Conservation (phyloP, 2,888 invertebrate genomes). For the Temnothorax unifasciatus region DNA sequence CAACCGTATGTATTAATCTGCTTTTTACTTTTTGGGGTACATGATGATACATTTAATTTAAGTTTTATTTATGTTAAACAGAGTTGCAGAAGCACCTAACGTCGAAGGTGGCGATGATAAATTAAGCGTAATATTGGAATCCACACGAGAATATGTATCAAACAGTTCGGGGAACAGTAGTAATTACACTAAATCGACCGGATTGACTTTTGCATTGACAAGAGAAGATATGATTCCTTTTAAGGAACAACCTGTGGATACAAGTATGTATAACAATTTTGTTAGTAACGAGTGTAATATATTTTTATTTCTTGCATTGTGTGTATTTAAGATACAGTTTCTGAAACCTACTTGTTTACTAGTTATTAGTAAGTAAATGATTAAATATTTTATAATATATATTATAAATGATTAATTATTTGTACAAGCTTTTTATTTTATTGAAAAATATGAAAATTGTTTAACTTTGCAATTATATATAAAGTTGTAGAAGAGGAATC, state of each 20-base stretch:
- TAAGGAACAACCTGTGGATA: conserved; percentile 78
- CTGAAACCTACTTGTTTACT: neutral
- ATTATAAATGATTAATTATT: neutral
- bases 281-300: neutral
- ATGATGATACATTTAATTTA: conserved; percentile 29
- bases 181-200: conserved; percentile 78
- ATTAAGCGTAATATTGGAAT: conserved; percentile 89
- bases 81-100: conserved; percentile 67
- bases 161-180: conserved; percentile 83
- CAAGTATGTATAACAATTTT: conserved; percentile 41
- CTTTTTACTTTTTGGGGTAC: neutral
- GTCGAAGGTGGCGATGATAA: conserved; percentile 82
- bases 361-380: neutral
- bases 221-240: conserved; percentile 81
- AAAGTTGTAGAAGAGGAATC: conserved; percentile 72
- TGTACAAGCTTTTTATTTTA: neutral
- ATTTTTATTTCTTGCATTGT: neutral
- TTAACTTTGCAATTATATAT: conserved; percentile 10
- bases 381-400: neutral
- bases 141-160: conserved; percentile 89
- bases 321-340: conserved; percentile 1
- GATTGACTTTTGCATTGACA: conserved; percentile 79
- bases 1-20: conserved; percentile 71
- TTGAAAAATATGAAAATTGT: neutral
- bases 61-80: conserved; percentile 58